A percentile compares a stretch with the other conserved stretches of the same genome.
Conservation (phyloP, 2,113 vertebrate genomes). For the Heptranchias perlo region DNA sequence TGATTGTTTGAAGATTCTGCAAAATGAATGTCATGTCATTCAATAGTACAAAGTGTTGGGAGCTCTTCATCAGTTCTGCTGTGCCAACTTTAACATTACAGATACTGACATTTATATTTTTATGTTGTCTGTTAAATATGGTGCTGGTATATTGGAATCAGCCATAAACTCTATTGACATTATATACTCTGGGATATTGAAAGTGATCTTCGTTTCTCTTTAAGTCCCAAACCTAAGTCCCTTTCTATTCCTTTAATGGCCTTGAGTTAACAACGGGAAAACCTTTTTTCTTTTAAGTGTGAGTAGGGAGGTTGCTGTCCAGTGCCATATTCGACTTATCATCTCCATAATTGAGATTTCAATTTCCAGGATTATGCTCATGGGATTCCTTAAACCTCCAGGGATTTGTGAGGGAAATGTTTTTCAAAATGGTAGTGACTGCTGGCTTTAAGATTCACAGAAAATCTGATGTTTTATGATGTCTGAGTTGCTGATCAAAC, state of each 20-base stretch:
- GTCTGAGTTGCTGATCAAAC: not conserved
- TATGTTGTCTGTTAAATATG: not conserved
- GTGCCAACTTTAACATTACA: not conserved
- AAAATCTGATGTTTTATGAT: not conserved
- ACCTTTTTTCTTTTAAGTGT: not conserved
- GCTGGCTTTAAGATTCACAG: not conserved
- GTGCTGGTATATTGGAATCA: not conserved
- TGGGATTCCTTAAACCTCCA: not conserved
- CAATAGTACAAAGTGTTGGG: not conserved
- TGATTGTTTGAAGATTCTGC: not conserved
- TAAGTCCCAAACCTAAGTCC: not conserved
- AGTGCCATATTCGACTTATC: not conserved
- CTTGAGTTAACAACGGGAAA: not conserved
- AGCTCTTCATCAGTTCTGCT: not conserved
- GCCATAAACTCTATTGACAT: not conserved
- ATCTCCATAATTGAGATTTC: not conserved
- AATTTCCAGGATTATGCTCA: not conserved
- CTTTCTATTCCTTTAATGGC: not conserved
- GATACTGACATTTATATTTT: not conserved
- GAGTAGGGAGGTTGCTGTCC: not conserved
- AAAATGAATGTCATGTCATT: not conserved
- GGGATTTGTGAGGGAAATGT: not conserved
- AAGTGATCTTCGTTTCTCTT: not conserved
- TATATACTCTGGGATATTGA: not conserved
- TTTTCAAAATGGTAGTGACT: not conserved